phyloP scores from a whole-genome alignment of 2,797 vertebrate genomes.

The Gymnocypris eckloni region DNA sequence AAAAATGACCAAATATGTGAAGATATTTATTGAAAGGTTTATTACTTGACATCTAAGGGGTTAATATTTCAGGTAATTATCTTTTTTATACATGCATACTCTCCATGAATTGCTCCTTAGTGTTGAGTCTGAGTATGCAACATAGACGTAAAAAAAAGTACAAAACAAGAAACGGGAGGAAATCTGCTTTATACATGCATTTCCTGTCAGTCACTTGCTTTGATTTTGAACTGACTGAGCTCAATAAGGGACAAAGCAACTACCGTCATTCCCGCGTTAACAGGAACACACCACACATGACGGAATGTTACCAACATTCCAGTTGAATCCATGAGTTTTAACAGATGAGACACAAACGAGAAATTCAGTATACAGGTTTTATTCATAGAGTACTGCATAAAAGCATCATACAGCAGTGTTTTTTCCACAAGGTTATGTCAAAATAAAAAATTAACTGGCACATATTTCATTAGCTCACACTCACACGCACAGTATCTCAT shows the following conservation, averaged over 20 bases:
- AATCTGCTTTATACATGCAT: conserved; percentile 71
- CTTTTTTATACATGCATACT: background rate
- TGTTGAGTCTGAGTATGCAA: background rate
- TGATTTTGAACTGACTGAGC: conserved; percentile 70
- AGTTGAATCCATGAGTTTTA: conserved; percentile 20
- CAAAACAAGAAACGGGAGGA: conserved; percentile 61
- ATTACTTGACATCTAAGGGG: background rate
- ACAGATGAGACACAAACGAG: conserved; percentile 50
- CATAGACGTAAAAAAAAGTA: conserved; percentile 43
- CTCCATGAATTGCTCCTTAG: background rate
- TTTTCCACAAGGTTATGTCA: conserved; percentile 10
- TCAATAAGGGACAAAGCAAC: conserved; percentile 74
- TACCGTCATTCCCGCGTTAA: conserved; percentile 64
- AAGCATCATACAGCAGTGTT: conserved; percentile 48
- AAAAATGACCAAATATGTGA: background rate
- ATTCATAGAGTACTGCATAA: conserved; percentile 73
- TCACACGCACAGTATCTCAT: conserved; percentile 54
- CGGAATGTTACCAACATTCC: conserved; percentile 72
- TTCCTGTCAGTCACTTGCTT: conserved; percentile 78
- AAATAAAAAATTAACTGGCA: conserved; percentile 49
- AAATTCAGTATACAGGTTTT: conserved; percentile 62
- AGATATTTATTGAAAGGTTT: background rate
- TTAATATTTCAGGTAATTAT: background rate
- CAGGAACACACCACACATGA: conserved; percentile 73
- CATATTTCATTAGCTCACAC: conserved; percentile 57